A percentile compares a stretch with the other conserved stretches of the same genome.
Conservation (phyloP, 1,140 invertebrate genomes). For the Diachasma alloeum region DNA sequence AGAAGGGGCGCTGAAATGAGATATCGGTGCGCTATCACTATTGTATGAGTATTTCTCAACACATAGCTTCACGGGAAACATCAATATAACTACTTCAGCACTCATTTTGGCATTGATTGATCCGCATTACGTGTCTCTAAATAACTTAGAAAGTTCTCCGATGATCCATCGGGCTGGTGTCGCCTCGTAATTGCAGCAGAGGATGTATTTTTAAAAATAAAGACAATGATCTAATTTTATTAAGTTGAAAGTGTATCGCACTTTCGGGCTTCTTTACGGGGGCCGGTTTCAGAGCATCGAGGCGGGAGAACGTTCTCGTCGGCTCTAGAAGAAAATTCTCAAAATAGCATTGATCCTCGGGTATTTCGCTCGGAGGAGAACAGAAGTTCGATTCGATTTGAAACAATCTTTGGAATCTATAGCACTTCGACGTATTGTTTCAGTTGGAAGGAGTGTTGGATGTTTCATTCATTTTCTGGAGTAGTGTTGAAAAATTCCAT, state of each 20-base stretch:
- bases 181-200: not conserved
- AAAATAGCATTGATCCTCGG: conserved; percentile 51
- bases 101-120: not conserved
- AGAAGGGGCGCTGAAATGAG: not conserved
- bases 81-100: not conserved
- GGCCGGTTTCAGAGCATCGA: conserved; percentile 20
- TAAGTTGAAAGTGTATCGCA: conserved; percentile 12
- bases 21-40: not conserved
- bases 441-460: not conserved
- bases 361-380: conserved; percentile 6
- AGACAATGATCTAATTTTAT: conserved; percentile 29
- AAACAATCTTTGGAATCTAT: not conserved
- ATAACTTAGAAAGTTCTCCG: not conserved
- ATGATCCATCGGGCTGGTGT: not conserved
- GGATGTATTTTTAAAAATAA: conserved; percentile 11
- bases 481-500: too few species aligned
- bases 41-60: not conserved
- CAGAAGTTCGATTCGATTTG: not conserved
- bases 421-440: not conserved
- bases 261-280: conserved; percentile 17
- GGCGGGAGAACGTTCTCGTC: conserved; percentile 37
- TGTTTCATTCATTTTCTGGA: not conserved
- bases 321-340: conserved; percentile 38
- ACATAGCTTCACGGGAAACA: not conserved
- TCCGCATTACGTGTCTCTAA: not conserved